These are phyloP conservation scores for Monoplex corrugatus DNA, from an alignment of 2,888 invertebrate species.

Conservation along the genomic window DNA sequence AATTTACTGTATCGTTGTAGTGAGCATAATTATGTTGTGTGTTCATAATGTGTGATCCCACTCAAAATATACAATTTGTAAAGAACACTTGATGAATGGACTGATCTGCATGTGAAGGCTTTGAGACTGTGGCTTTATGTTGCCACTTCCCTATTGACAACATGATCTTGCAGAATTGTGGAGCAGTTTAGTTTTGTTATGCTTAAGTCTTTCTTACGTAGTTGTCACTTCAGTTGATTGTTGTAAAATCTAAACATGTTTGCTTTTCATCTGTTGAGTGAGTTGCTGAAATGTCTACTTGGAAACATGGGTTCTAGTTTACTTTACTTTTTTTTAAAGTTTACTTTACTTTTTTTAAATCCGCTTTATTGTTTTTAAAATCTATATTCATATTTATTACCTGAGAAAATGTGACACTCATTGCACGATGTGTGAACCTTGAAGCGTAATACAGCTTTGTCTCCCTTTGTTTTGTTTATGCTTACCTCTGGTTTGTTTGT, in stretches of 20 bases:
- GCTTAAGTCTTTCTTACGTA: background rate
- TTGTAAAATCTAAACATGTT: background rate
- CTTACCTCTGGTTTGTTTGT: slow-evolving; percentile 7
- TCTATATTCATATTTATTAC: no score
- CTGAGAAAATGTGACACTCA: background rate
- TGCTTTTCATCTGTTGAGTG: background rate
- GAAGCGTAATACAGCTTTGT: background rate
- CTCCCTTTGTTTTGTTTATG: background rate
- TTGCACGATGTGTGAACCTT: slow-evolving; percentile 19
- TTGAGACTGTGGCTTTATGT: slow-evolving; percentile 24
- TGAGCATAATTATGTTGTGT: no score
- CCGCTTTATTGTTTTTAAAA: background rate
- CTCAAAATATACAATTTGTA: no score
- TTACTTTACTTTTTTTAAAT: background rate
- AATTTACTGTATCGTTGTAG: no score
- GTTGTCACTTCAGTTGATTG: background rate
- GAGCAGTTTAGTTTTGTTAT: background rate
- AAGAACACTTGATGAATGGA: no score
- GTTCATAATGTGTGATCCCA: no score
- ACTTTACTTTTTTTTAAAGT: background rate
- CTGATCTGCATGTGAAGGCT: background rate
- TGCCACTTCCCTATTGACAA: slow-evolving; percentile 4
- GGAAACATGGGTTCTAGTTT: no score
- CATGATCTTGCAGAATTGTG: background rate
- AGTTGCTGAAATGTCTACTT: no score